Conservation (phyloP, 2,888 invertebrate species). For the Podotricha telesiphe region DNA sequence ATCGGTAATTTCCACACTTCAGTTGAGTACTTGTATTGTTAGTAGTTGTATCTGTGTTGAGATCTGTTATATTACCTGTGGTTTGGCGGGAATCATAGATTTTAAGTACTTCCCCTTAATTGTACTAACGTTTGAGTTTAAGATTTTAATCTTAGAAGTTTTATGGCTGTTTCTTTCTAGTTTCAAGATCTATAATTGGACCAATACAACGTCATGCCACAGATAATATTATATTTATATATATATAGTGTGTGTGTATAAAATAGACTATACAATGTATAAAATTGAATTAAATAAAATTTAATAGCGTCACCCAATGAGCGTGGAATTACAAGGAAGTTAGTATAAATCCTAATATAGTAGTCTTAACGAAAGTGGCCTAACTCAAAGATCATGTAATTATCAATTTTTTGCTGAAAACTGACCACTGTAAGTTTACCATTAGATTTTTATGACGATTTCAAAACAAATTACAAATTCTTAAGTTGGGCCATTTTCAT, state of each 20-base stretch:
- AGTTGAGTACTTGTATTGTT: neutral
- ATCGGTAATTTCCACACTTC: conserved; percentile 1
- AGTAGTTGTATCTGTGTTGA: conserved; percentile 10
- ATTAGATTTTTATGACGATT: neutral
- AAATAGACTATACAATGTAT: conserved; percentile 8
- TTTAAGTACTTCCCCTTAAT: conserved; percentile 18
- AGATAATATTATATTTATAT: too few species aligned
- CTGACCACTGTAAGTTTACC: too few species aligned
- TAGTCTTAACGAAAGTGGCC: neutral
- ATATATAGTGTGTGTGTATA: conserved; percentile 3
- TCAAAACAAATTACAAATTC: too few species aligned
- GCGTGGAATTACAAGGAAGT: neutral
- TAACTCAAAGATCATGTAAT: neutral
- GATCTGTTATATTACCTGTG: conserved; percentile 12
- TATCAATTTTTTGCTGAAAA: too few species aligned
- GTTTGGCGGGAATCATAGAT: neutral
- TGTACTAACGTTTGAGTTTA: neutral
- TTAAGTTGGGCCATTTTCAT: neutral
- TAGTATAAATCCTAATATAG: neutral
- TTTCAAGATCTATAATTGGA: conserved; percentile 13
- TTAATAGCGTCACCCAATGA: neutral
- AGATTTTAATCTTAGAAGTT: neutral
- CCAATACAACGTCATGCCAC: conserved; percentile 7
- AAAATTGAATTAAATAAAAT: neutral
- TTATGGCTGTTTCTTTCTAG: neutral